Percentiles rank a stretch among this genome's conserved stretches.
Evolutionary conservation across 2,888 invertebrate genomes (phyloP).

Genomic region (Uloborus plumipes): DNA sequence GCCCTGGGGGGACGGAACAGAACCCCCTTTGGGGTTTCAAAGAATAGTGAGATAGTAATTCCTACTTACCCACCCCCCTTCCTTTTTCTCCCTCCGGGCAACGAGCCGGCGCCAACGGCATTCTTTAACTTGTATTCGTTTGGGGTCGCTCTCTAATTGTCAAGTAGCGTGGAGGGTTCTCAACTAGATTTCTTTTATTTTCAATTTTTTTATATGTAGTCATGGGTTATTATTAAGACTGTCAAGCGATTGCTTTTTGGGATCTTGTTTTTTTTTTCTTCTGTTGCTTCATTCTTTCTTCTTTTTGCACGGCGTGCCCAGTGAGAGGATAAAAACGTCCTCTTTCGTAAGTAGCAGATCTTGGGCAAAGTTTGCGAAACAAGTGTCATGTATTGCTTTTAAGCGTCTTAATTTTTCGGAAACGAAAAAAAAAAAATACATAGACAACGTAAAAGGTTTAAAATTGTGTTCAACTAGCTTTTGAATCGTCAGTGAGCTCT

Average conservation of each 20-base stretch:
- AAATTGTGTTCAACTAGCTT: no score
- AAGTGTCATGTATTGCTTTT: no score
- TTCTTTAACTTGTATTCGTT: slow-evolving; percentile 35
- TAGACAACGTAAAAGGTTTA: no score
- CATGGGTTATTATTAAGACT: slow-evolving; percentile 53
- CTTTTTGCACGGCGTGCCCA: neutral
- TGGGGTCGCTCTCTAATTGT: slow-evolving; percentile 59
- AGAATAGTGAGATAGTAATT: slow-evolving; percentile 44
- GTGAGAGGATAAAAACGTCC: neutral
- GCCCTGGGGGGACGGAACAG: slow-evolving; percentile 1
- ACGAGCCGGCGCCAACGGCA: slow-evolving; percentile 54
- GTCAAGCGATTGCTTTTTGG: slow-evolving; percentile 51
- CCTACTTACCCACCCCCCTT: slow-evolving; percentile 8
- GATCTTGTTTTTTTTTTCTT: slow-evolving; percentile 2
- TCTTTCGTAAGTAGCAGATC: slow-evolving; percentile 51
- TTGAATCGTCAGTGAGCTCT: no score
- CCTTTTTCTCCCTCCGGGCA: slow-evolving; percentile 2
- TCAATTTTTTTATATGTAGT: slow-evolving; percentile 14
- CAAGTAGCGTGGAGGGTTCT: slow-evolving; percentile 52
- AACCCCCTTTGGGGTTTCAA: neutral
- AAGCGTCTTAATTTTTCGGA: no score
- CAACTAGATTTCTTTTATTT: slow-evolving; percentile 29
- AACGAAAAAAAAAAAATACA: no score
- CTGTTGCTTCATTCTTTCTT: slow-evolving; percentile 4
- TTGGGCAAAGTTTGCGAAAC: slow-evolving; percentile 22